Conservation (phyloP, 1,140 invertebrate species). For the Paralvinella palmiformis region DNA sequence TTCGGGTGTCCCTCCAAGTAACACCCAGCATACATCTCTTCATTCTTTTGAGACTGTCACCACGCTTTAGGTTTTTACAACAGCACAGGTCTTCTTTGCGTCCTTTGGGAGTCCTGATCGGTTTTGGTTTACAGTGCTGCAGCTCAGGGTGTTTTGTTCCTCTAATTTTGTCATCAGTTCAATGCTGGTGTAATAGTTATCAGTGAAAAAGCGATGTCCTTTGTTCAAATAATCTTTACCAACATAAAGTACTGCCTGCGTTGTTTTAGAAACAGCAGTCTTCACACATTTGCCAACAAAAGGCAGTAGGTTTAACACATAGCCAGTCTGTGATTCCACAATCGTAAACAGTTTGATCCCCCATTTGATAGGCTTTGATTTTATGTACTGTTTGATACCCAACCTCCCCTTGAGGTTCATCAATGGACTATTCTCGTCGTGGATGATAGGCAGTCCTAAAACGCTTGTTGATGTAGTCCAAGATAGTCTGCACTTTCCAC, state of each 20-base stretch:
- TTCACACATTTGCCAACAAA: no score
- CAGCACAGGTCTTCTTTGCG: not conserved
- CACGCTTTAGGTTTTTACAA: not conserved
- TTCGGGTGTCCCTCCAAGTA: not conserved
- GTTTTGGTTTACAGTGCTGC: not conserved
- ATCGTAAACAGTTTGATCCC: not conserved
- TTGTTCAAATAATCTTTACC: not conserved
- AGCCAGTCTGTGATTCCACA: not conserved
- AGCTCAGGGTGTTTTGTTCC: not conserved
- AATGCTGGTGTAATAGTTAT: not conserved
- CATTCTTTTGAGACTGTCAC: not conserved
- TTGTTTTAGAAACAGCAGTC: no score
- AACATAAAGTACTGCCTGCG: not conserved
- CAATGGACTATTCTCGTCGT: not conserved
- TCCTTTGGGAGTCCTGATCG: not conserved
- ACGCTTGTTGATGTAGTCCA: not conserved
- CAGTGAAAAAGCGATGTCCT: not conserved
- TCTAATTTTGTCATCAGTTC: not conserved
- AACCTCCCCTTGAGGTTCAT: not conserved
- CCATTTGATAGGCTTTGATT: not conserved
- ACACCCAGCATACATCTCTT: not conserved
- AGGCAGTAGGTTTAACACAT: not conserved
- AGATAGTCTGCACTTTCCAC: not conserved
- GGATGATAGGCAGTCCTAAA: not conserved
- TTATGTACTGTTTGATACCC: not conserved